Conservation (phyloP, 1,140 invertebrate species). For the Megathymus violae region DNA sequence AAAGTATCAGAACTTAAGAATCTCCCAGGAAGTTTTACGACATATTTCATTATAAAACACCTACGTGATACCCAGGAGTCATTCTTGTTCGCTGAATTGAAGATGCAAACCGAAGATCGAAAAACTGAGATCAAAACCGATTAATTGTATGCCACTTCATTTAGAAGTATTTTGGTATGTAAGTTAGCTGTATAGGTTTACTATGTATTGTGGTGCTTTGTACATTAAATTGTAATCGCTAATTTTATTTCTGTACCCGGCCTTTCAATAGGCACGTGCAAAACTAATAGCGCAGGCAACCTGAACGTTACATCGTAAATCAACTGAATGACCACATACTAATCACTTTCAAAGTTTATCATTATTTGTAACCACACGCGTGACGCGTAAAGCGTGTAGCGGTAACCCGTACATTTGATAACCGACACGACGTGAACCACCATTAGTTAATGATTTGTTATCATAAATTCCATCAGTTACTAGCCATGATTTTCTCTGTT, state of each 20-base stretch:
- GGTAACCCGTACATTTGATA: neutral
- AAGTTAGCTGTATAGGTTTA: neutral
- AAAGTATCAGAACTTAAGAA: neutral
- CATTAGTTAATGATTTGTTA: no score
- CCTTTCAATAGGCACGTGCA: constrained; percentile 14
- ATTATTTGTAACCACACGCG: neutral
- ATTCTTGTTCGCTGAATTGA: no score
- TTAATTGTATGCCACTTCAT: neutral
- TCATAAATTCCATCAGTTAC: no score
- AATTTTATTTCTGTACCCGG: constrained; percentile 3
- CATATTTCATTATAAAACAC: no score
- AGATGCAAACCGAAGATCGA: no score
- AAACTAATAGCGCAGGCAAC: constrained; percentile 1
- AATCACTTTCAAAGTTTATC: constrained; percentile 15
- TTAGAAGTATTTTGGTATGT: neutral
- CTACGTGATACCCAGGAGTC: no score
- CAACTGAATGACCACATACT: constrained; percentile 14
- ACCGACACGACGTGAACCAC: no score
- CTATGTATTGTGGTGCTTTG: neutral
- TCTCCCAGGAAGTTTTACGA: no score
- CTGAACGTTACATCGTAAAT: constrained; percentile 16
- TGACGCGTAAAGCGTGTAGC: constrained; percentile 1
- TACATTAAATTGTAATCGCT: neutral
- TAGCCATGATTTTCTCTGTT: no score
- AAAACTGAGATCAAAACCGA: no score